Conservation (phyloP, 1,140 invertebrate genomes). For the Microplitis mediator region DNA sequence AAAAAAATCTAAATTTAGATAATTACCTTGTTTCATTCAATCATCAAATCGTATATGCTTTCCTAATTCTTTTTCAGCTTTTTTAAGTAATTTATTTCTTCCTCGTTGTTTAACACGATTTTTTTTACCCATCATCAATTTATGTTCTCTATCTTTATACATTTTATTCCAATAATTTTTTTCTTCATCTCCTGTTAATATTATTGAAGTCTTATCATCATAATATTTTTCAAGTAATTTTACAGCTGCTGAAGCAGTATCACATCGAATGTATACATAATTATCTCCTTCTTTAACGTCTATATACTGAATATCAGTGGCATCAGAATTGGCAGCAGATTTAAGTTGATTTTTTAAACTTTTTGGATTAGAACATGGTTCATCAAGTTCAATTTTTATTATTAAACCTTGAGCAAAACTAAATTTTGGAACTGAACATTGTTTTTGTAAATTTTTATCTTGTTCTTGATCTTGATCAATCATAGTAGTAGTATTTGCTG, state of each 20-base stretch:
- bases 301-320: constrained; percentile 68
- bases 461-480: constrained; percentile 42
- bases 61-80: constrained; percentile 66
- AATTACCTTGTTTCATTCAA: constrained; percentile 25
- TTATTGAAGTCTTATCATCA: constrained; percentile 45
- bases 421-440: constrained; percentile 45
- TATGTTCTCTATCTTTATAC: constrained; percentile 63
- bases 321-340: constrained; percentile 45
- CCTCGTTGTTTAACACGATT: constrained; percentile 65
- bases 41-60: constrained; percentile 72
- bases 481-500: neutral
- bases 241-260: constrained; percentile 64
- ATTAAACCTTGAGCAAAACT: constrained; percentile 69
- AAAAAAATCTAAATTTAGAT: constrained; percentile 11
- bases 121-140: constrained; percentile 61
- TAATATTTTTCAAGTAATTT: constrained; percentile 53
- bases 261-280: constrained; percentile 67
- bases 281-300: constrained; percentile 68
- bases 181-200: constrained; percentile 66
- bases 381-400: constrained; percentile 67
- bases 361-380: constrained; percentile 68
- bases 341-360: constrained; percentile 66
- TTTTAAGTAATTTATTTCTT: constrained; percentile 69
- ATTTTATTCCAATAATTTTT: constrained; percentile 72
- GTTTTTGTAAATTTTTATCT: constrained; percentile 34